phyloP scores from a whole-genome alignment of 2,888 invertebrate genomes.

The Drosophila cognata region DNA sequence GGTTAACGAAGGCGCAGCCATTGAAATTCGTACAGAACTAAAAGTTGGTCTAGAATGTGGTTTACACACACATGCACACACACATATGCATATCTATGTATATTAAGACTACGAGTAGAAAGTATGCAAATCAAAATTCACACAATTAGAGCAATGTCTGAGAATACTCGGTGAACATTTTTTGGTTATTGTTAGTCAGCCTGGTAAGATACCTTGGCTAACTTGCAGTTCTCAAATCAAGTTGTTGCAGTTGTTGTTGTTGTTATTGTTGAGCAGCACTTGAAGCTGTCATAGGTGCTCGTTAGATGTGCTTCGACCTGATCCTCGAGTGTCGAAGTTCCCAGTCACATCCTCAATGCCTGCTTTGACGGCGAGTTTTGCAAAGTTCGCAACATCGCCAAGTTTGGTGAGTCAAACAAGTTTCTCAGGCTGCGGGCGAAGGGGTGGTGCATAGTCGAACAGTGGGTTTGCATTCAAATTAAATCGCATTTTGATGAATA shows the following conservation, averaged over 20 bases:
- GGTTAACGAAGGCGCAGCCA: conserved; percentile 56
- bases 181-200: neutral
- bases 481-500: conserved; percentile 80
- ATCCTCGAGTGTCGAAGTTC: conserved; percentile 23
- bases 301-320: conserved; percentile 55
- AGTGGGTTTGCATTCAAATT: conserved; percentile 67
- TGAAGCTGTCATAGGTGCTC: conserved; percentile 51
- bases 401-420: conserved; percentile 62
- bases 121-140: conserved; percentile 36
- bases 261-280: conserved; percentile 22
- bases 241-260: neutral
- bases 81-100: neutral
- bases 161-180: conserved; percentile 3
- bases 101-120: neutral
- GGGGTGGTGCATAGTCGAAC: neutral
- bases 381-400: conserved; percentile 65
- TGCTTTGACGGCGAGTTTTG: conserved; percentile 55
- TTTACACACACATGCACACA: conserved; percentile 5
- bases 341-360: conserved; percentile 27
- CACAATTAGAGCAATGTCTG: conserved; percentile 50
- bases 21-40: conserved; percentile 24
- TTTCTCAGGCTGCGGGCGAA: conserved; percentile 21
- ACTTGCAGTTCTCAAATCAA: conserved; percentile 14
- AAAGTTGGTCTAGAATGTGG: conserved; percentile 25
- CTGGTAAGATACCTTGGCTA: conserved; percentile 15